Conservation (phyloP, 2,888 invertebrate genomes). For the Erebia aethiops region DNA sequence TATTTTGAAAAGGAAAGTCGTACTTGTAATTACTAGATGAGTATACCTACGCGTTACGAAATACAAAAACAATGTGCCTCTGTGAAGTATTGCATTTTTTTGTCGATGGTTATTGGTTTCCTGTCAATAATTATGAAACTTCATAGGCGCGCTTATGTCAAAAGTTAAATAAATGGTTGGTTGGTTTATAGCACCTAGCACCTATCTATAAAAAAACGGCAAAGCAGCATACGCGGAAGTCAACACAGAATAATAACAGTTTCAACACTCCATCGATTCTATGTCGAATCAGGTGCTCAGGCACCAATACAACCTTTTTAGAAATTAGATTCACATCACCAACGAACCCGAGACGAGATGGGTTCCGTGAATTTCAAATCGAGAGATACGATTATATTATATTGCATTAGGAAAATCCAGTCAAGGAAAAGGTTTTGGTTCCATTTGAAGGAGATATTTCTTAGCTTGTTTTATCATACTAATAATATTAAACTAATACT, state of each 20-base stretch:
- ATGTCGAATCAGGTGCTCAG: conserved; percentile 35
- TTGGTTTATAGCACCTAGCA: background rate
- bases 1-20: too few species aligned
- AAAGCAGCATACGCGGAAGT: conserved; percentile 17
- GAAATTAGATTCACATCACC: background rate
- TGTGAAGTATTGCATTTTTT: too few species aligned
- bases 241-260: conserved; percentile 32
- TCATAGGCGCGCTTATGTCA: too few species aligned
- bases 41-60: too few species aligned
- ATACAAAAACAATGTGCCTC: too few species aligned
- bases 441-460: too few species aligned
- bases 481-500: too few species aligned
- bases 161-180: too few species aligned
- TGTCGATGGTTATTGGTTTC: too few species aligned
- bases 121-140: too few species aligned
- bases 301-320: conserved; percentile 27
- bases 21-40: too few species aligned
- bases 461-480: too few species aligned
- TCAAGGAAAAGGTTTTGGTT: background rate
- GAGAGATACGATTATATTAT: conserved; percentile 7
- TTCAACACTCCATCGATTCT: conserved; percentile 37
- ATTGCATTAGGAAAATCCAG: background rate
- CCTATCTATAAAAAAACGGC: background rate
- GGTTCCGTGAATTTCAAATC: conserved; percentile 25
- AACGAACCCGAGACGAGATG: conserved; percentile 36